Evolutionary conservation across 2,888 invertebrate genomes (phyloP).

Genomic region (Trypoxylon attenuatum): DNA sequence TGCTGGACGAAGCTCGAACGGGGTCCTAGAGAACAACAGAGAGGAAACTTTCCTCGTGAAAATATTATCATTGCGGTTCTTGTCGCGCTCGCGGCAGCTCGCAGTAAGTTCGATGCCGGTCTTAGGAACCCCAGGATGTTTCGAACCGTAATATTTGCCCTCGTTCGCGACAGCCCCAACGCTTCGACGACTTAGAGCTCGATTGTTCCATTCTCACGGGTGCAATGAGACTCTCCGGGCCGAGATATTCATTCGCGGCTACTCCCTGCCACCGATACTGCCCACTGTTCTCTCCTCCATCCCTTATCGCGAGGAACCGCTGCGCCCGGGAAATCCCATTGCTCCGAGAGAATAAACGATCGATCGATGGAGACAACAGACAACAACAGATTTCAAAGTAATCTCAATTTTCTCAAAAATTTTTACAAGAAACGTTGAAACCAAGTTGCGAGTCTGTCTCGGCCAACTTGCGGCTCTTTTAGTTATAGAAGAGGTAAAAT

Average conservation of each 20-base stretch:
- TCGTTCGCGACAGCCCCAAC: background rate
- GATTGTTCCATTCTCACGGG: conserved; percentile 11
- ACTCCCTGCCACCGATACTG: too few relatives aligned
- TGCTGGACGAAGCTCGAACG: background rate
- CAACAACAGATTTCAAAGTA: too few relatives aligned
- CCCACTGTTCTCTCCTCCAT: too few relatives aligned
- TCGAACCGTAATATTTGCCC: conserved; percentile 39
- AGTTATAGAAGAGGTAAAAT: conserved; percentile 40
- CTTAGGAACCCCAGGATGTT: conserved; percentile 22
- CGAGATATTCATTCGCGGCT: too few relatives aligned
- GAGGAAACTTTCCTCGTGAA: conserved; percentile 28
- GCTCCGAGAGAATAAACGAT: too few relatives aligned
- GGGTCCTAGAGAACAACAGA: conserved; percentile 8
- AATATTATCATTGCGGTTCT: conserved; percentile 57
- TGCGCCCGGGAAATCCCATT: too few relatives aligned
- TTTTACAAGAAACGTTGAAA: too few relatives aligned
- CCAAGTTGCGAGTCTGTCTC: too few relatives aligned
- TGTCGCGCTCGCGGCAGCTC: conserved; percentile 23
- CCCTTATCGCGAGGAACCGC: too few relatives aligned
- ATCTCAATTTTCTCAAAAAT: too few relatives aligned
- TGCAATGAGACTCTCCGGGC: too few relatives aligned
- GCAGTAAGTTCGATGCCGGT: conserved; percentile 43
- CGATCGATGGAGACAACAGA: too few relatives aligned
- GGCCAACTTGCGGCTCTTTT: conserved; percentile 31
- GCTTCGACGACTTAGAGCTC: conserved; percentile 2